Base-by-base conservation (phyloP, 2,797 vertebrate species). In the Pyrocephalus nanus region DNA sequence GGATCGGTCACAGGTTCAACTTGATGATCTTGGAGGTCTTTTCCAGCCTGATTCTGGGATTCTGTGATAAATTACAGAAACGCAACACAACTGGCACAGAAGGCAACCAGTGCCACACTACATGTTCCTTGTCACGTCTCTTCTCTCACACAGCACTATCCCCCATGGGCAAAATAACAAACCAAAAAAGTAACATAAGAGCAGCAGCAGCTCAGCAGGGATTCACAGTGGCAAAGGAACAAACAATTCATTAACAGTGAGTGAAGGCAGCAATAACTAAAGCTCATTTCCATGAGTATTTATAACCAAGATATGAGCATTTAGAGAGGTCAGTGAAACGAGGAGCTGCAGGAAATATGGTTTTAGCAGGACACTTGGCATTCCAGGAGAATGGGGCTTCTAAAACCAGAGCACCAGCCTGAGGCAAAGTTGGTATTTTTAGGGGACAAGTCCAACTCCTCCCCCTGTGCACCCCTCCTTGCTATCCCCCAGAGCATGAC, bases 381-480 rank as follows among this genome's bases (percentile, higher is more conserved):
- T 85, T 91, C 91, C 96, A 82, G 84, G 61, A 77, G 91, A 94
- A 60, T 79, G 80, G 92, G 96, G 89, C 84, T 92, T 62, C 29
- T 72, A 78, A 93, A 96, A 90, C 25, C 16, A 13, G 57, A 95
- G 90, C 69, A 91, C 27, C 78, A 38, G 91, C 87, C 86, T 14
- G 29, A 91, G 88, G 90, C 76, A 48, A 15, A 54, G 36, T n/a
- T 30, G 50, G 71, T 72, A 92, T 76, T 95, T 92, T 88, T 62
- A 91, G 85, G 79, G 86, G 61, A 73, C 11, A 34, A 84, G 60
- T 51, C 36, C 29, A 71, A 77, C 87, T 94, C 70, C 73, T 61
- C 53, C 45, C 43, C 7, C 80, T 32, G 22, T 23, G 57, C 13
- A 42, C 42, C 38, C 11, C 64, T 73, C 67, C 64, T 27, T 7